Percentiles rank a stretch among this genome's conserved stretches.
These are phyloP conservation scores for Cheilosia soror DNA, from an alignment of 2,888 invertebrate species.

Conservation along the genomic window DNA sequence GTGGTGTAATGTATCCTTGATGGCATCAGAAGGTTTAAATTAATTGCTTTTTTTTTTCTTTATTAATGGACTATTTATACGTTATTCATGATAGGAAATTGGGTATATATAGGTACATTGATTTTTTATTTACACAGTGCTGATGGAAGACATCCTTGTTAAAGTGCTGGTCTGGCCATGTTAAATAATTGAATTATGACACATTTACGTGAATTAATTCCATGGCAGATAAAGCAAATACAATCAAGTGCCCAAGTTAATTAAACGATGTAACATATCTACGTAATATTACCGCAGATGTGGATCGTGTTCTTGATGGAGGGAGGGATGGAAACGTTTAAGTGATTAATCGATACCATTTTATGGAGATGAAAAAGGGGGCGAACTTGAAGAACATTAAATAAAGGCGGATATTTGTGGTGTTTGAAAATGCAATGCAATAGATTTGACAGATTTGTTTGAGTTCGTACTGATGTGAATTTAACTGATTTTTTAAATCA, in stretches of 20 bases:
- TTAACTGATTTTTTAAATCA: too few species aligned
- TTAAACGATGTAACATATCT: conserved; percentile 44
- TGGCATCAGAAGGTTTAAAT: neutral
- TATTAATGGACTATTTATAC: conserved; percentile 26
- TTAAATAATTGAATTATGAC: conserved; percentile 38
- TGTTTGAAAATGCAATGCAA: neutral
- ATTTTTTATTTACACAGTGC: conserved; percentile 16
- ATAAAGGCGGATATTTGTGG: neutral
- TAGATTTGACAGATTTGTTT: too few species aligned
- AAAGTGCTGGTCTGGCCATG: neutral
- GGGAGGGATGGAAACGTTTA: conserved; percentile 9
- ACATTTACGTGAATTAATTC: conserved; percentile 26
- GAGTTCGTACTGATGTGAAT: too few species aligned
- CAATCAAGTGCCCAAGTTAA: conserved; percentile 52
- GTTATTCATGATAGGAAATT: conserved; percentile 49
- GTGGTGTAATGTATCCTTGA: conserved; percentile 1
- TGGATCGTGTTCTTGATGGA: conserved; percentile 5
- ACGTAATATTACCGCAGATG: conserved; percentile 10
- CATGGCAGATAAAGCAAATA: conserved; percentile 17
- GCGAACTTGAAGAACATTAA: conserved; percentile 1
- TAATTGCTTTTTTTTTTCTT: conserved; percentile 46
- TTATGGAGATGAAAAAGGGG: conserved; percentile 5
- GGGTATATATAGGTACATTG: conserved; percentile 44
- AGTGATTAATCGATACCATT: conserved; percentile 49
- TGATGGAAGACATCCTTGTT: neutral